A percentile compares a stretch with the other conserved stretches of the same genome.
Conservation (phyloP, 2,797 vertebrate genomes). For the Spinibarbus caldwelli region DNA sequence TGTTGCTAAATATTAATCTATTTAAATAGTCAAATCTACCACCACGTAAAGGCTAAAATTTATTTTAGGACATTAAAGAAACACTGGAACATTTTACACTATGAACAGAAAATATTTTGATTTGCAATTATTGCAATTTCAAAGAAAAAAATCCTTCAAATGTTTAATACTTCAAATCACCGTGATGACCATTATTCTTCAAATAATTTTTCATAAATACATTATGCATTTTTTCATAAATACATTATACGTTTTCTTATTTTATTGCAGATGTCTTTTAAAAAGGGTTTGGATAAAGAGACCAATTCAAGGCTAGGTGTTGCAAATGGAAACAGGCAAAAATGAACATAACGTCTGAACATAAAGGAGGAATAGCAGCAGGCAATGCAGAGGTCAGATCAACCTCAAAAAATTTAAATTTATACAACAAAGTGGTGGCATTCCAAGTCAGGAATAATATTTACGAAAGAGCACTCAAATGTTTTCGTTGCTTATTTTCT, state of each 20-base stretch:
- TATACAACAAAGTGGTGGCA: constrained; percentile 27
- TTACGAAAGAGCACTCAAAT: constrained; percentile 5
- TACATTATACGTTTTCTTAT: not conserved
- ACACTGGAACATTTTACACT: constrained; percentile 7
- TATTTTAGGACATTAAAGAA: constrained; percentile 14
- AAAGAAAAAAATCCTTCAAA: not conserved
- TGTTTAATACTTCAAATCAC: constrained; percentile 18
- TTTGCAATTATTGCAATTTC: constrained; percentile 22
- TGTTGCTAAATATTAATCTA: constrained; percentile 25
- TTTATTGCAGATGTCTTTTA: constrained; percentile 8
- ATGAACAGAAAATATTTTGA: not conserved
- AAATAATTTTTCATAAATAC: constrained; percentile 13
- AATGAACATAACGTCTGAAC: not conserved
- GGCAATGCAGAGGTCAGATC: constrained; percentile 33
- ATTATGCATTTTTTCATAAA: not conserved
- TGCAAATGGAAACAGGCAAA: constrained; percentile 30
- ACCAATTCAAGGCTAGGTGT: not conserved
- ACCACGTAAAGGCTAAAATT: constrained; percentile 11
- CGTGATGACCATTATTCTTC: not conserved
- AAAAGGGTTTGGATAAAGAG: constrained; percentile 3
- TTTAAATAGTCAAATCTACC: constrained; percentile 23
- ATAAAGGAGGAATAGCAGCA: constrained; percentile 36
- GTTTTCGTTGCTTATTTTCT: constrained; percentile 10
- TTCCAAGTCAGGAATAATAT: constrained; percentile 30
- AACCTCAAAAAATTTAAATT: not conserved